Evolutionary conservation across 2,888 invertebrate genomes (phyloP).

Genomic region (Drosophila putrida): DNA sequence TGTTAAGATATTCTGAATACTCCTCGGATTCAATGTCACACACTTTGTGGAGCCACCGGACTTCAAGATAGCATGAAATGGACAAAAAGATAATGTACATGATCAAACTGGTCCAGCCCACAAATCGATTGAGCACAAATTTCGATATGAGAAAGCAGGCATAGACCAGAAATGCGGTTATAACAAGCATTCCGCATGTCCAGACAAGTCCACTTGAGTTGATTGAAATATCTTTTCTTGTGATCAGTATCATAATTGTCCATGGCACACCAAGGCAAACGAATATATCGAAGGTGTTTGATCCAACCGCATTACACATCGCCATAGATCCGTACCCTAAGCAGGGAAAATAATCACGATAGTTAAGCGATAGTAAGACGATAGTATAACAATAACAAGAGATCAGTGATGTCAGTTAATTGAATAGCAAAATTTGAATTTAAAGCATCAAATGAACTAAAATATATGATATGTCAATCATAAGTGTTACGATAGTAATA

Average conservation of each 20-base stretch:
- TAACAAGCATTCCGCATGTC: conserved; percentile 93
- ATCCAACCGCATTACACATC: conserved; percentile 94
- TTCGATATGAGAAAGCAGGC: conserved; percentile 91
- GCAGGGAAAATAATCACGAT: not conserved
- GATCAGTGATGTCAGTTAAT: not conserved
- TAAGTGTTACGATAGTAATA: not conserved
- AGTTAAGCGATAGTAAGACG: not conserved
- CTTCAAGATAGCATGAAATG: conserved; percentile 82
- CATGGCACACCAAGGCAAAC: conserved; percentile 94
- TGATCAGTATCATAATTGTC: conserved; percentile 92
- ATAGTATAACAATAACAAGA: not conserved
- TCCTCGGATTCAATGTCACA: conserved; percentile 53
- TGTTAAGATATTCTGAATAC: conserved; percentile 3
- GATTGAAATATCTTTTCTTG: conserved; percentile 90
- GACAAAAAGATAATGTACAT: conserved; percentile 94
- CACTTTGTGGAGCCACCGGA: not conserved
- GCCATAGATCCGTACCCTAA: conserved; percentile 92
- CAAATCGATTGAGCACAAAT: conserved; percentile 92
- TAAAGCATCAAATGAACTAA: no score
- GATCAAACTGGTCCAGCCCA: conserved; percentile 91
- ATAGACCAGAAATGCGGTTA: conserved; percentile 92
- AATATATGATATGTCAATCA: no score
- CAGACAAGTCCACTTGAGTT: conserved; percentile 94
- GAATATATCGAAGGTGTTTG: conserved; percentile 95
- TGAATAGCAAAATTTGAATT: no score